Conservation (phyloP, 2,888 invertebrate genomes). For the Anaspis maculata region DNA sequence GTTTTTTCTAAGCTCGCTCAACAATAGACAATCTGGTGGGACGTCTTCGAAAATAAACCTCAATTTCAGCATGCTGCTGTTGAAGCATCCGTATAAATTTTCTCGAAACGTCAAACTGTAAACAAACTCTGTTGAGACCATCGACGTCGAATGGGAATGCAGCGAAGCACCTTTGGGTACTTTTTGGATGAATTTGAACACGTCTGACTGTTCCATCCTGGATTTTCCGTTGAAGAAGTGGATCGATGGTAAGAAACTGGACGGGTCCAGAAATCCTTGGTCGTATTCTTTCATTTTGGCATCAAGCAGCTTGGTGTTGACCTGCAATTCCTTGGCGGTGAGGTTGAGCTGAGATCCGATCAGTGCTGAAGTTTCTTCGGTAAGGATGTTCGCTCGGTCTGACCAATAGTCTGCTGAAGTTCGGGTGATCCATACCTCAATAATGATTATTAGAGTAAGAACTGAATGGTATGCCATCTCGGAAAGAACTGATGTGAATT, state of each 20-base stretch:
- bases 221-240: slow-evolving; percentile 57
- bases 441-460: too few relatives aligned
- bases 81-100: slow-evolving; percentile 43
- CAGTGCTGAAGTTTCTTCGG: slow-evolving; percentile 14
- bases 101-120: slow-evolving; percentile 54
- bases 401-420: slow-evolving; percentile 25
- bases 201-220: slow-evolving; percentile 51
- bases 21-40: slow-evolving; percentile 21
- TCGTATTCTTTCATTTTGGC: slow-evolving; percentile 31
- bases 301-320: slow-evolving; percentile 29
- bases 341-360: slow-evolving; percentile 34
- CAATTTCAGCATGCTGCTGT: neutral
- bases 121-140: slow-evolving; percentile 53
- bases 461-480: too few relatives aligned
- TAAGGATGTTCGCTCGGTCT: slow-evolving; percentile 17
- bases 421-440: too few relatives aligned
- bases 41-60: slow-evolving; percentile 20
- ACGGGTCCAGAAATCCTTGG: slow-evolving; percentile 24
- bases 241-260: slow-evolving; percentile 51
- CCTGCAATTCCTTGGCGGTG: slow-evolving; percentile 25
- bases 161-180: slow-evolving; percentile 69
- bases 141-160: slow-evolving; percentile 59
- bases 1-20: slow-evolving; percentile 19
- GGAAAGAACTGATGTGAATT: too few relatives aligned
- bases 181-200: slow-evolving; percentile 54